Evolutionary conservation across 2,797 vertebrate species (phyloP).

Genomic region (Salmo trutta): DNA sequence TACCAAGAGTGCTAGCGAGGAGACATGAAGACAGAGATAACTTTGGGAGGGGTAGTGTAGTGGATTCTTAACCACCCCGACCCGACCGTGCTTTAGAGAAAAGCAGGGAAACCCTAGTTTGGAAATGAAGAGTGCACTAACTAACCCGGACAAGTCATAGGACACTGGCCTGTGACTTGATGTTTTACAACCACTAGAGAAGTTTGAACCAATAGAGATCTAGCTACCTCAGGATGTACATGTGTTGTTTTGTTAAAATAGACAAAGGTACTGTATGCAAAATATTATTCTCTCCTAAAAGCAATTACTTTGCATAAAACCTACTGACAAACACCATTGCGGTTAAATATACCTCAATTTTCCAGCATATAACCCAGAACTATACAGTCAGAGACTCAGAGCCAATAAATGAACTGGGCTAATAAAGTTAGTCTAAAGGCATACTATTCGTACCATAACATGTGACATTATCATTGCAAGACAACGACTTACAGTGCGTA

Average conservation of each 20-base stretch:
- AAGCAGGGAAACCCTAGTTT: slow-evolving; percentile 27
- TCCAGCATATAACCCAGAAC: slow-evolving; percentile 46
- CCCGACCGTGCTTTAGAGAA: background rate
- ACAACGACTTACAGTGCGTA: background rate
- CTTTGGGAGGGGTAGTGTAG: background rate
- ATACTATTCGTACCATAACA: background rate
- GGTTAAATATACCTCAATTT: slow-evolving; percentile 57
- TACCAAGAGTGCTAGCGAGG: slow-evolving; percentile 79
- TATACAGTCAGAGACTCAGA: slow-evolving; percentile 38
- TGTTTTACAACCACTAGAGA: slow-evolving; percentile 76
- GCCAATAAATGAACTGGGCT: slow-evolving; percentile 37
- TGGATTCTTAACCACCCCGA: background rate
- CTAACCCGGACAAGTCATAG: slow-evolving; percentile 29
- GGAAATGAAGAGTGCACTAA: slow-evolving; percentile 61
- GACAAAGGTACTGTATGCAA: slow-evolving; percentile 62
- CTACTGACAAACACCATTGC: slow-evolving; percentile 63
- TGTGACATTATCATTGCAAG: background rate
- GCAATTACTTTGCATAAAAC: slow-evolving; percentile 40
- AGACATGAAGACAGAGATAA: background rate
- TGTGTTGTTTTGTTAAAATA: slow-evolving; percentile 56
- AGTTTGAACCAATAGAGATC: slow-evolving; percentile 60
- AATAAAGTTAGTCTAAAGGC: background rate
- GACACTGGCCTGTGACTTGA: slow-evolving; percentile 39
- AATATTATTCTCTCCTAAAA: slow-evolving; percentile 36
- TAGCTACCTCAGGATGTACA: slow-evolving; percentile 80